These are phyloP conservation scores for Cryptotis parvus DNA, from an alignment of 2,113 vertebrate genomes.

Conservation along the genomic window DNA sequence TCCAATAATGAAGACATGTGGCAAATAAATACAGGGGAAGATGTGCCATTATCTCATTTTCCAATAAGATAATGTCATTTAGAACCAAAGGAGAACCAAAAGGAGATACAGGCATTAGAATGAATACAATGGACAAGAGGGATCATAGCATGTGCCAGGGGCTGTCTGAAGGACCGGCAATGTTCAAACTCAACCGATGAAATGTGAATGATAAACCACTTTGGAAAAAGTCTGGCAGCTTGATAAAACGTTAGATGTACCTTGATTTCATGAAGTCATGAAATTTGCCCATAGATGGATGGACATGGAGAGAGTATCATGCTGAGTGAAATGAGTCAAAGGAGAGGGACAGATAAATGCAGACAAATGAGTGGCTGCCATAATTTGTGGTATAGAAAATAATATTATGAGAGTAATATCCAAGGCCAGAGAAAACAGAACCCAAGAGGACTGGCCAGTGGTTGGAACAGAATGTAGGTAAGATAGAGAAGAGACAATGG, in stretches of 20 bases:
- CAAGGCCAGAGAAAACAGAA: too few species aligned
- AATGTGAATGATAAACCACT: neutral
- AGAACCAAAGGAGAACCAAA: neutral
- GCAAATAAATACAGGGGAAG: neutral
- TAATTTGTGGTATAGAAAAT: too few species aligned
- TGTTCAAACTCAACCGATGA: neutral
- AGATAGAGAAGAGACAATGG: too few species aligned
- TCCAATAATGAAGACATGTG: slow-evolving; percentile 8
- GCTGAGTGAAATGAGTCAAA: too few species aligned
- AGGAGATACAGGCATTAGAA: neutral
- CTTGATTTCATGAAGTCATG: too few species aligned
- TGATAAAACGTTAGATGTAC: neutral
- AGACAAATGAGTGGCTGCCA: too few species aligned
- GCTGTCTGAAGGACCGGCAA: neutral
- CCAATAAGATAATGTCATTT: slow-evolving; percentile 5
- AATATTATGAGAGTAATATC: too few species aligned
- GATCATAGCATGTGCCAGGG: neutral
- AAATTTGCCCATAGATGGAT: too few species aligned
- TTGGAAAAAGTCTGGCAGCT: neutral
- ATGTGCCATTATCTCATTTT: neutral
- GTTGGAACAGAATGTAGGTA: too few species aligned
- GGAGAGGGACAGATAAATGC: too few species aligned
- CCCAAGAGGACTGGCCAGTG: too few species aligned
- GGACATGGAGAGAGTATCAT: too few species aligned
- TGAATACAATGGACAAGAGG: neutral